These are phyloP conservation scores for Lepidurus couesii DNA, from an alignment of 1,140 invertebrate species.

Conservation along the genomic window DNA sequence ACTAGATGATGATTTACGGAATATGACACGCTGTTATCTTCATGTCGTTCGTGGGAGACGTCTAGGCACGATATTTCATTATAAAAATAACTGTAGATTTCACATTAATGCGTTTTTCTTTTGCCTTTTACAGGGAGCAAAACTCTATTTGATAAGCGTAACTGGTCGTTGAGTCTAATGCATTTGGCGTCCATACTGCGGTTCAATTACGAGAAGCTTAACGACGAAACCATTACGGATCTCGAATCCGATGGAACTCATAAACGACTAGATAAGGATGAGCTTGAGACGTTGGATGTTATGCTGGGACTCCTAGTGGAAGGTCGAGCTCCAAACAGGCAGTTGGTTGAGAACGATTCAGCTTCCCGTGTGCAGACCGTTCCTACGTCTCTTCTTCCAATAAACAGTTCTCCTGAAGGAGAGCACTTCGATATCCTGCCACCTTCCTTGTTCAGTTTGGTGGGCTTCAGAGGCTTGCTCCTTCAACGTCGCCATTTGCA, in stretches of 20 bases:
- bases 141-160: neutral
- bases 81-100: neutral
- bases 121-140: neutral
- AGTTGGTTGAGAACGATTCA: neutral
- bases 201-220: neutral
- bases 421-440: neutral
- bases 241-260: neutral
- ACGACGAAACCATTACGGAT: neutral
- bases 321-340: neutral
- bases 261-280: constrained; percentile 2
- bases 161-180: neutral
- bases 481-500: constrained; percentile 29
- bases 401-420: neutral
- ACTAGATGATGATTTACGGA: neutral
- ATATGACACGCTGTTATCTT: neutral
- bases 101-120: neutral
- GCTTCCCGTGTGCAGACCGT: neutral
- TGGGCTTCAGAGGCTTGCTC: constrained; percentile 24
- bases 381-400: neutral
- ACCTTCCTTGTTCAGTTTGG: constrained; percentile 15
- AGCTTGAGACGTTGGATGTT: neutral
- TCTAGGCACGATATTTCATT: neutral
- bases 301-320: neutral
- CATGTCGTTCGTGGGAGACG: constrained; percentile 1
- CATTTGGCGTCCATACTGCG: neutral